Evolutionary conservation across 2,113 vertebrate genomes (phyloP).

Genomic region (Ctenomys sociabilis): DNA sequence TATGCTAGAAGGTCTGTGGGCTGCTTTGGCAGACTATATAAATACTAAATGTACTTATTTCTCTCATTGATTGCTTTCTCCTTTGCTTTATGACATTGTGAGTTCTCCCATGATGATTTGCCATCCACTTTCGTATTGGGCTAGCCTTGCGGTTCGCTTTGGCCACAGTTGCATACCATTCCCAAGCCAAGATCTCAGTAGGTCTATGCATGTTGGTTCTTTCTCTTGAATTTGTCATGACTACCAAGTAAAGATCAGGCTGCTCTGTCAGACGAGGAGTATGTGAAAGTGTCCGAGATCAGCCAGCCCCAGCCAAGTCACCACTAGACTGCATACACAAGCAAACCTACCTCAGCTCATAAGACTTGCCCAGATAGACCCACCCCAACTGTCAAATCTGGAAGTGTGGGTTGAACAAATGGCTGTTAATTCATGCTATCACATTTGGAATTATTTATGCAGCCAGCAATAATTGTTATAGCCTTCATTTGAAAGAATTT

Average conservation of each 20-base stretch:
- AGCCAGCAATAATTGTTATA: neutral
- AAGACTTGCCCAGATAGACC: neutral
- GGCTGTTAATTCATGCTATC: neutral
- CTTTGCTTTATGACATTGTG: neutral
- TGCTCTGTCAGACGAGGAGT: neutral
- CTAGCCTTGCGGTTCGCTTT: neutral
- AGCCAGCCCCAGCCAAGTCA: neutral
- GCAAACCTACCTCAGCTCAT: neutral
- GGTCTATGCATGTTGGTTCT: neutral
- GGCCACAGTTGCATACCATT: neutral
- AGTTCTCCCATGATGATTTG: neutral
- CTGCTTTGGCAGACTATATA: neutral
- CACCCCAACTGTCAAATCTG: neutral
- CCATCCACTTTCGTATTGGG: neutral
- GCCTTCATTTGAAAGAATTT: neutral
- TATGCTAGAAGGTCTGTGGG: neutral
- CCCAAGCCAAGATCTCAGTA: neutral
- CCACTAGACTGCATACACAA: neutral
- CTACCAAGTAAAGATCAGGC: neutral
- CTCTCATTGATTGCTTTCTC: neutral
- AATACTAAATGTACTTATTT: neutral
- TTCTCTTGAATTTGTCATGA: conserved; percentile 12
- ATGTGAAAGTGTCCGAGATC: neutral
- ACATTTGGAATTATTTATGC: neutral
- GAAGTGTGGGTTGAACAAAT: neutral